phyloP scores from a whole-genome alignment of 2,797 vertebrate species.

The Rachycentron canadum region DNA sequence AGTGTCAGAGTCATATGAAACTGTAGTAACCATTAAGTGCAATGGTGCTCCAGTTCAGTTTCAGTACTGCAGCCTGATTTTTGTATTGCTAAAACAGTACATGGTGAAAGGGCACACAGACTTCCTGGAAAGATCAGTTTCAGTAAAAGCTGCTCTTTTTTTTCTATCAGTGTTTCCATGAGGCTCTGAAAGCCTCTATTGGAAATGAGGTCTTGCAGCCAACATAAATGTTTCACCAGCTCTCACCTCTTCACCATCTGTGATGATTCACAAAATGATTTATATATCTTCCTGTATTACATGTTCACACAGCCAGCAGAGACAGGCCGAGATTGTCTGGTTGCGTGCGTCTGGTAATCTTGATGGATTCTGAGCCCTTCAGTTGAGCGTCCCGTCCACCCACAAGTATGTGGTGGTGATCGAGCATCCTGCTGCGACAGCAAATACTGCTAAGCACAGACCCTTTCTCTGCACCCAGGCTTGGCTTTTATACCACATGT shows the following conservation, averaged over 20 bases:
- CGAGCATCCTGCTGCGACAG: slow-evolving; percentile 70
- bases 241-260: slow-evolving; percentile 64
- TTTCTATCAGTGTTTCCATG: slow-evolving; percentile 60
- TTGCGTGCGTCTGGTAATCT: slow-evolving; percentile 55
- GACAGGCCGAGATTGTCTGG: slow-evolving; percentile 32
- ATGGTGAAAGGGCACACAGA: slow-evolving; percentile 32
- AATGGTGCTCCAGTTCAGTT: not conserved
- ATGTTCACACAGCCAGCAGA: slow-evolving; percentile 28
- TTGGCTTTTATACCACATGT: slow-evolving; percentile 32
- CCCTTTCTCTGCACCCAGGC: slow-evolving; percentile 42
- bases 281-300: slow-evolving; percentile 44
- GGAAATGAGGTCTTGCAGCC: slow-evolving; percentile 63
- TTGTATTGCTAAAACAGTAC: slow-evolving; percentile 36
- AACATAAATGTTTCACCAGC: slow-evolving; percentile 73
- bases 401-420: slow-evolving; percentile 77
- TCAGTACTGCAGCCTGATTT: slow-evolving; percentile 15
- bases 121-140: slow-evolving; percentile 44
- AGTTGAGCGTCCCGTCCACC: slow-evolving; percentile 53
- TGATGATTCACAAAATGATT: slow-evolving; percentile 55
- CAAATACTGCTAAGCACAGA: slow-evolving; percentile 57
- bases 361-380: slow-evolving; percentile 60
- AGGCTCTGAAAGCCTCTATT: slow-evolving; percentile 48
- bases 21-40: no score
- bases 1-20: slow-evolving; percentile 9
- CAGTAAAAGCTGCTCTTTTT: slow-evolving; percentile 43